Evolutionary conservation across 1,140 invertebrate genomes (phyloP), one percentile per base, ranked within the genome.

Genomic region (Brachionus calyciflorus): DNA sequence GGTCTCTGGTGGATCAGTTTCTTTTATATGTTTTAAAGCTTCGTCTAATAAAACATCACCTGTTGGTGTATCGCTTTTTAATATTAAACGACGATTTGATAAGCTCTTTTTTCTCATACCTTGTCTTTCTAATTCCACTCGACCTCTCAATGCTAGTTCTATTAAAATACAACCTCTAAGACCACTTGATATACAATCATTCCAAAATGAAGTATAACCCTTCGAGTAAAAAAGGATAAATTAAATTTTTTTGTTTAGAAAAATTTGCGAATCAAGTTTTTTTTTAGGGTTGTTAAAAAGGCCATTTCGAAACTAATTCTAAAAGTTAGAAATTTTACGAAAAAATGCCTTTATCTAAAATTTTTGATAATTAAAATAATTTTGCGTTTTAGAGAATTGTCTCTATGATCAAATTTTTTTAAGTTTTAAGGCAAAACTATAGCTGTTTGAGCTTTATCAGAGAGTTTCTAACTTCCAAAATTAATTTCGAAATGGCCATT

Each of bases 151-250:
- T 7, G 92, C 93, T 76, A 99, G 87, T 87, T 99, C 97, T 79
- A 98, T 96, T 77, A 99, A 87, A 82, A 99, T 99, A 85, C 96
- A 99, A 77, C 97, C 96, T 82, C 97, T 88, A 57, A 99, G 87
- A 19, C 97, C 97, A 80, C 94, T 96, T 79, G 96, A 99, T 89
- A 99, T 99, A 86, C 95, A 99, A 86, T 99, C 97, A 87, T 99
- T 99, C 97, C 97, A 99, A 87, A 99, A 99, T 46, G 96, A 99
- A 82, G 96, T 99, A 86, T 99, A 99, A 78, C 96, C 96, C 95
- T 98, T 17, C 17, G 80, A 82, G 80, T 78, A 77, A 57, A 78
- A 77, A 49, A 88, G 12, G 12, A 44, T 77, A 60, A 79, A 68
- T 77, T 78, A 6, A 77, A 28, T 76, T 40, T 63, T 76, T 30